Evolutionary conservation across 2,888 invertebrate species (phyloP).

Genomic region (Cosmia pyralina): DNA sequence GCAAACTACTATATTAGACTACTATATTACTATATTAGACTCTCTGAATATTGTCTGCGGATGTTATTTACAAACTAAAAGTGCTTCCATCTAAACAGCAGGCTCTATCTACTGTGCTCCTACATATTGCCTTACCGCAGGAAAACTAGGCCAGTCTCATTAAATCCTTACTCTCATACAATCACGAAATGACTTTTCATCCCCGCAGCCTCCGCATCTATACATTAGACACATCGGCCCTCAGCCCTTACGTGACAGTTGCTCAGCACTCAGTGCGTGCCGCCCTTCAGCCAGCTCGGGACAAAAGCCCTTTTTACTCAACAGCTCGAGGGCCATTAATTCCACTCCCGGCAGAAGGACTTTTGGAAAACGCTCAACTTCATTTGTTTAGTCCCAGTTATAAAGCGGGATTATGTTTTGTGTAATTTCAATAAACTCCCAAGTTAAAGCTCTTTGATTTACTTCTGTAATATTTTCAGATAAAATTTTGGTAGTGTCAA

Average conservation of each 20-base stretch:
- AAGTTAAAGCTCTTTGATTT: slow-evolving; percentile 57
- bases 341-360: slow-evolving; percentile 62
- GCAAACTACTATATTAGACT: too few relatives aligned
- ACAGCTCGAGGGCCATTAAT: slow-evolving; percentile 67
- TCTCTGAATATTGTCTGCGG: not conserved
- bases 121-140: slow-evolving; percentile 3
- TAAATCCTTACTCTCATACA: slow-evolving; percentile 53
- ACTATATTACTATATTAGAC: too few relatives aligned
- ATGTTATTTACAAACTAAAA: not conserved
- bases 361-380: slow-evolving; percentile 70
- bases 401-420: slow-evolving; percentile 65
- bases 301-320: slow-evolving; percentile 72
- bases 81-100: not conserved
- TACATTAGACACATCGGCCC: slow-evolving; percentile 31
- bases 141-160: slow-evolving; percentile 59
- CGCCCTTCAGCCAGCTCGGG: slow-evolving; percentile 59
- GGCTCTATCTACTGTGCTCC: not conserved
- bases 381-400: slow-evolving; percentile 70
- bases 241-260: slow-evolving; percentile 59
- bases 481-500: slow-evolving; percentile 40
- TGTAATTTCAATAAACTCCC: slow-evolving; percentile 64
- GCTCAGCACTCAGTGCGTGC: slow-evolving; percentile 61
- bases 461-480: slow-evolving; percentile 33
- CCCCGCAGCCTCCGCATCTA: slow-evolving; percentile 28
- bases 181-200: slow-evolving; percentile 57